Base-by-base conservation (phyloP, 2,113 vertebrate species). In the Chaenocephalus aceratus region DNA sequence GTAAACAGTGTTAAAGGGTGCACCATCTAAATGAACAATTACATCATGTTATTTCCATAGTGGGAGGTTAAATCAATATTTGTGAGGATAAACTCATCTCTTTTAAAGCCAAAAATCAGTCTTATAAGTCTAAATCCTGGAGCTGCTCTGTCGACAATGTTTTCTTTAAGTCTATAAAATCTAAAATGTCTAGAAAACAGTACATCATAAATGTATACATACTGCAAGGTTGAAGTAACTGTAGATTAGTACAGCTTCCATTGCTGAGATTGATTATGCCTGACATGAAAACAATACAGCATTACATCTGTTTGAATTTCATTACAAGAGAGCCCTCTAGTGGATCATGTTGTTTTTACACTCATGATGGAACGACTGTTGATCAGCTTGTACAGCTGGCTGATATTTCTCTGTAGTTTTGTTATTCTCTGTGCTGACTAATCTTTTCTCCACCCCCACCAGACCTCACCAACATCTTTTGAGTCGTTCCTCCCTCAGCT, bases 381-480 rank as follows among this genome's bases (percentile, higher is more conserved):
- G 10, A 6, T 44, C 0, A n/a, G 16, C 57, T 44, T 14, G 2
- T 16, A 15, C 26, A 60, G 48, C 56, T 48, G n/a, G 16, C 46
- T 76, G 54, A 41, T 12, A n/a, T 58, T 53, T 60, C 34, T 62
- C 49, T 65, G 41, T 23, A 6, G 12, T 5, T 49, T 61, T 58
- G 21, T 63, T 70, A 10, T 59, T 76, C 14, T 74, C 65, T 72
- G 45, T 15, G 45, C 73, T 89, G 54, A 80, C 80, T 52, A 0
- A 9, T 63, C 12, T 66, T 57, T 75, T 82, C 49, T 15, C 13
- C 10, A 5, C 15, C 14, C 82, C 72, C 58, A 15, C 54, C 92
- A 99, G 97, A 99, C 93, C 98, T 99, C 92, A 99, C 98, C 96
- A 99, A 99, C 93, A 99, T 99, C 89, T 99, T 99, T 99, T 89